Evolutionary conservation across 2,888 invertebrate species (phyloP).

Genomic region (Drosophila stalkeri): DNA sequence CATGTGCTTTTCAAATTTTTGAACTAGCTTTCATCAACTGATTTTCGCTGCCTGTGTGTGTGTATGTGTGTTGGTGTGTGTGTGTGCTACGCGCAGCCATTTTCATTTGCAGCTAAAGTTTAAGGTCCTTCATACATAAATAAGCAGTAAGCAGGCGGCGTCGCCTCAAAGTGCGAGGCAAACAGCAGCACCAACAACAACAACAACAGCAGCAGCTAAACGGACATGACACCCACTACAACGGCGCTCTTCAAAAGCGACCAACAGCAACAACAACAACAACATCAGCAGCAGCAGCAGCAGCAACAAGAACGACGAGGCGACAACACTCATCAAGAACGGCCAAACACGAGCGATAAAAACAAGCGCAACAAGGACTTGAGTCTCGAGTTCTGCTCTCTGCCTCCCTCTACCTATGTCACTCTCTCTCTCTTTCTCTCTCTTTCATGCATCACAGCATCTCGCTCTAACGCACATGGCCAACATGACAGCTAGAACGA

Average conservation of each 20-base stretch:
- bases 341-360: conserved; percentile 77
- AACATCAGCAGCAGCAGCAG: conserved; percentile 60
- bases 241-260: conserved; percentile 67
- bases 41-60: conserved; percentile 17
- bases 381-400: conserved; percentile 63
- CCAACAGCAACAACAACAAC: conserved; percentile 55
- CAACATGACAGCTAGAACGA: conserved; percentile 55
- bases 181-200: conserved; percentile 38
- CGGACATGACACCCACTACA: conserved; percentile 79
- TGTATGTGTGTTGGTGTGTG: conserved; percentile 17
- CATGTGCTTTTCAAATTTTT: conserved; percentile 4
- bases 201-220: conserved; percentile 58
- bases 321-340: conserved; percentile 76
- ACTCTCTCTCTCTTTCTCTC: conserved; percentile 29
- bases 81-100: conserved; percentile 55
- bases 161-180: conserved; percentile 70
- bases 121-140: conserved; percentile 82
- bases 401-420: conserved; percentile 9
- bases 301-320: conserved; percentile 55
- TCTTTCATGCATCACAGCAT: conserved; percentile 22
- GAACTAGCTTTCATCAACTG: conserved; percentile 26
- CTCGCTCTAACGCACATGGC: conserved; percentile 19
- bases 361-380: conserved; percentile 81
- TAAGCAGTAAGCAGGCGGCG: conserved; percentile 75
- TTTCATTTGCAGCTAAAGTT: conserved; percentile 77